phyloP scores from a whole-genome alignment of 2,797 vertebrate genomes.

The Anolis apletophallus region DNA sequence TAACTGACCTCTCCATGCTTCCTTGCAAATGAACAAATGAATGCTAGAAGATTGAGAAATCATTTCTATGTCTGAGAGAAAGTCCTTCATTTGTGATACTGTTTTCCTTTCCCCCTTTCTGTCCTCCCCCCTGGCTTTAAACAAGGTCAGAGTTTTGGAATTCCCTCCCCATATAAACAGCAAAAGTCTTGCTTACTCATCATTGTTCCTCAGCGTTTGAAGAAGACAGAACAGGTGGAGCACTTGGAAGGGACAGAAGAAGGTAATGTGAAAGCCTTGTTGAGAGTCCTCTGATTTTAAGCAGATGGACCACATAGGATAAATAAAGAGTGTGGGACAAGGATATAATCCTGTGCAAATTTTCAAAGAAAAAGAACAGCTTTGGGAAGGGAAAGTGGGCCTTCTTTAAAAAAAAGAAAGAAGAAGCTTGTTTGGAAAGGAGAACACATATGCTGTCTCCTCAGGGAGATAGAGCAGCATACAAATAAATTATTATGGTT shows the following conservation, averaged over 20 bases:
- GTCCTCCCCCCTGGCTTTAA: background rate
- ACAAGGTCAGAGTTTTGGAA: conserved; percentile 19
- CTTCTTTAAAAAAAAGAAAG: no score
- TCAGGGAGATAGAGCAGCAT: no score
- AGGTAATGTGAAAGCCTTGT: background rate
- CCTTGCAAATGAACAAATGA: background rate
- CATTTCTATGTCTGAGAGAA: background rate
- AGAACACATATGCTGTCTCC: background rate
- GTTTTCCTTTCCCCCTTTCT: background rate
- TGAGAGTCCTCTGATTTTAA: background rate
- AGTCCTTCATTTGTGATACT: background rate
- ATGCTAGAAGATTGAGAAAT: background rate
- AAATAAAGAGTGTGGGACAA: background rate
- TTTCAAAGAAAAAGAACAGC: background rate
- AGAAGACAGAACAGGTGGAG: background rate
- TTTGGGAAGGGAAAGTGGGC: background rate
- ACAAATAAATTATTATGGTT: no score
- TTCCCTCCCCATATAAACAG: conserved; percentile 22
- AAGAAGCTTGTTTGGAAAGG: background rate
- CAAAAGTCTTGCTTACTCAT: background rate
- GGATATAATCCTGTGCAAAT: background rate
- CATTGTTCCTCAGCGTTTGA: conserved; percentile 9
- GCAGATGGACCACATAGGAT: background rate
- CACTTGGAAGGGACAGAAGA: background rate
- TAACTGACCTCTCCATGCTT: background rate